Percentiles rank a stretch among this genome's conserved stretches.
Evolutionary conservation across 1,140 invertebrate genomes (phyloP).

Genomic region (Tetranychus cinnabarinus): DNA sequence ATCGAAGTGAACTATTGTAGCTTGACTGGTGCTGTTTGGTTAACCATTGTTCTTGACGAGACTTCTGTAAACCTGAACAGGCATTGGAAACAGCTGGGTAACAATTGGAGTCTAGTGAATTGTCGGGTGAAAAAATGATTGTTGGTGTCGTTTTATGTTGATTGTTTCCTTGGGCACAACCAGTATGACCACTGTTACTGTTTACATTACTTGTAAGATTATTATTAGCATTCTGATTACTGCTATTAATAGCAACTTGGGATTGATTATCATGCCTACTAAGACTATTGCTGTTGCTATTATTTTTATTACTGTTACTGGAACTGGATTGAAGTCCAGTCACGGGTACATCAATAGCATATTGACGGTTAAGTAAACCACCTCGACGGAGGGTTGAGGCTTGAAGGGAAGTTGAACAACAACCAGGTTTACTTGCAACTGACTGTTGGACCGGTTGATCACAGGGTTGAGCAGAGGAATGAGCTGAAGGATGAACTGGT

Average conservation of each 20-base stretch:
- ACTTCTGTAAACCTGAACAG: background rate
- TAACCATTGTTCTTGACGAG: slow-evolving; percentile 6
- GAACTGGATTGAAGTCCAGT: background rate
- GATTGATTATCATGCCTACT: background rate
- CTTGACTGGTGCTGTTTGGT: slow-evolving; percentile 5
- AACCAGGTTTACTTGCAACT: too few relatives aligned
- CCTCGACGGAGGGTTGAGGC: background rate
- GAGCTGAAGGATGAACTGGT: too few relatives aligned
- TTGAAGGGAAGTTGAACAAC: too few relatives aligned
- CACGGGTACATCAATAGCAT: slow-evolving; percentile 5
- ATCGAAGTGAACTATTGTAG: slow-evolving; percentile 6
- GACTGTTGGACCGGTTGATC: background rate
- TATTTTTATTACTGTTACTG: background rate
- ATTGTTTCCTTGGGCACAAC: too few relatives aligned
- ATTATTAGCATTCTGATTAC: too few relatives aligned
- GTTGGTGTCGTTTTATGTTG: background rate
- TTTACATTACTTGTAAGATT: background rate
- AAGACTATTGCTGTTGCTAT: background rate
- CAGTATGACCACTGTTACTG: background rate
- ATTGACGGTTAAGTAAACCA: slow-evolving; percentile 1
- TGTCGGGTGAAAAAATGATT: slow-evolving; percentile 8
- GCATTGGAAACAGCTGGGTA: background rate
- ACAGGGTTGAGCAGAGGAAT: background rate
- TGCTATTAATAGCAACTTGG: background rate
- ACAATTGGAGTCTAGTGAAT: slow-evolving; percentile 7